Evolutionary conservation across 2,113 vertebrate species (phyloP), one percentile per base, ranked within the genome.

Genomic region (Cromileptes altivelis): DNA sequence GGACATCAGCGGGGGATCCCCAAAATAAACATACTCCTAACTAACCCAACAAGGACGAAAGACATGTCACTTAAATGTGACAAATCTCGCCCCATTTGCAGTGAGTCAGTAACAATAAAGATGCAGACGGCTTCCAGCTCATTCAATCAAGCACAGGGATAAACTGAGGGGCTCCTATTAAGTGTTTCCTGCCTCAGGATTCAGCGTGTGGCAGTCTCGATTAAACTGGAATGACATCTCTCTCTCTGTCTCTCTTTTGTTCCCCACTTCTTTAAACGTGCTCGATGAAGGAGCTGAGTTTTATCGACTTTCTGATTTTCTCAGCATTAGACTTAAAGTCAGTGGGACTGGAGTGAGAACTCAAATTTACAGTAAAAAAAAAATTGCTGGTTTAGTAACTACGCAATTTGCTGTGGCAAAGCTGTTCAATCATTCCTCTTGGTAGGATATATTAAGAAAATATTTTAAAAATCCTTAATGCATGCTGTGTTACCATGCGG

Each of bases 191-290:
- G 82, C 80, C 82, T 76, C 27, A 6, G 78, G 80, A 84, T 77
- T 85, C 69, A 70, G 84, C 27, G 76, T 81, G 81, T 82, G 81
- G 81, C 88, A 83, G 78, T 85, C 72, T 89, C 81, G 89, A 86
- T 93, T 94, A 92, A 90, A 88, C 52, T 71, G 56, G 78, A 87
- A 73, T 84, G 90, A 90, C 84, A 85, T 71, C 61, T 69, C 63
- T 73, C 73, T 57, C 23, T 25, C 79, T 64, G 14, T 52, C 67
- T 75, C 58, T 57, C 61, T 75, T 63, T 64, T 13, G 5, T 33
- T 68, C 56, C 42, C 8, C 60, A 13, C 52, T 64, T 55, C 23
- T 76, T 81, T 67, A 53, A 79, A 75, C 75, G 83, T 80, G 69
- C 14, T 77, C 60, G 77, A 21, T 14, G 80, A 55, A 45, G 61